A percentile compares a stretch with the other conserved stretches of the same genome.
Evolutionary conservation across 92 coral and sea anemone genomes (phyloP).

Genomic region (Epizoanthus rinbou): DNA sequence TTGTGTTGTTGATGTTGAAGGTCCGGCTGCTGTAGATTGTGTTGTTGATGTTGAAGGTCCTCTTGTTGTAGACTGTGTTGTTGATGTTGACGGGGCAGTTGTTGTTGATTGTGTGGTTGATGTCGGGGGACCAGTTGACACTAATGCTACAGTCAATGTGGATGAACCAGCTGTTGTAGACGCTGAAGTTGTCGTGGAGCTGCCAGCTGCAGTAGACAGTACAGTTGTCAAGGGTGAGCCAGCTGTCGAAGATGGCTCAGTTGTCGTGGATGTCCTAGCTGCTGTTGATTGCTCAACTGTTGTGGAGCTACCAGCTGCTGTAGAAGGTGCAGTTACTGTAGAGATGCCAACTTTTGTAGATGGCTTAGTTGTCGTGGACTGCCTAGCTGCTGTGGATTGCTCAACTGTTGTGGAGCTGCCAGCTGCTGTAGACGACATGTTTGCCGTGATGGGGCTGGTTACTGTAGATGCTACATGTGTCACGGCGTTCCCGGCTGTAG

Average conservation of each 20-base stretch:
- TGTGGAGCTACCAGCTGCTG: constrained; percentile 13
- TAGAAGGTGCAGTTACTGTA: background rate
- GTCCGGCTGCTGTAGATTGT: background rate
- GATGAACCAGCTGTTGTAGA: background rate
- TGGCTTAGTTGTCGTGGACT: no score
- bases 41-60: background rate
- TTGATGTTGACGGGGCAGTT: background rate
- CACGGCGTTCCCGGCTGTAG: background rate
- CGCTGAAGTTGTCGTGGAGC: background rate
- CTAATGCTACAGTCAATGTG: background rate
- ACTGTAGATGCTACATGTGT: background rate
- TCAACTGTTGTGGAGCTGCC: background rate
- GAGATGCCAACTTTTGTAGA: background rate
- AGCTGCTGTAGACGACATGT: background rate
- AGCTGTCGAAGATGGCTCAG: background rate
- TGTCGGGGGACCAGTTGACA: no score
- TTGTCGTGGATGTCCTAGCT: background rate
- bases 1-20: background rate
- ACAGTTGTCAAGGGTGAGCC: background rate
- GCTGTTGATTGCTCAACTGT: background rate
- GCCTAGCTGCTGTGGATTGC: background rate
- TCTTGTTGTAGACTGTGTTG: background rate
- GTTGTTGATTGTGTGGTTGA: background rate
- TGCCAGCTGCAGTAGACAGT: background rate
- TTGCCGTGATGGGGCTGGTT: background rate